A percentile compares a stretch with the other conserved stretches of the same genome.
These are phyloP conservation scores for Phrynocephalus versicolor DNA, from an alignment of 2,113 vertebrate species.

Conservation along the genomic window DNA sequence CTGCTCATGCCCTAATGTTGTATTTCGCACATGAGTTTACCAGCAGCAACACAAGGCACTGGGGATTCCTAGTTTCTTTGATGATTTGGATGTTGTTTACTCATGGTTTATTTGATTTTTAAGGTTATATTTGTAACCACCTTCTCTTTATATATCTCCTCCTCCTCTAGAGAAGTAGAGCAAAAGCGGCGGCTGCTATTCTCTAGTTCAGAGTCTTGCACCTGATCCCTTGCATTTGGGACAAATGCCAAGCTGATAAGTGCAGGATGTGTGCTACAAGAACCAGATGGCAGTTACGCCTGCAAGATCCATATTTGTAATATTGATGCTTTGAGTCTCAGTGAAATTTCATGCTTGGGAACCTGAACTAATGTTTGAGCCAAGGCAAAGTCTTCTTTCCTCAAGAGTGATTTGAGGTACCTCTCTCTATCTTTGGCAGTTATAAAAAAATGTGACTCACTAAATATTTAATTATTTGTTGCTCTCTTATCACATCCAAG, in stretches of 20 bases:
- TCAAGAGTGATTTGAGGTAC: background rate
- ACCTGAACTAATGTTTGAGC: background rate
- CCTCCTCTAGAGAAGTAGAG: background rate
- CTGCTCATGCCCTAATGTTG: background rate
- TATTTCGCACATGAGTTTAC: constrained; percentile 44
- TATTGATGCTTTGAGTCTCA: background rate
- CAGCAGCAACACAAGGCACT: constrained; percentile 29
- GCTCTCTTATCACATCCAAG: no score
- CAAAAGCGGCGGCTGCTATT: background rate
- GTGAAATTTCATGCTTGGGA: background rate
- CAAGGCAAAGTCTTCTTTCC: background rate
- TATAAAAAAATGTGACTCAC: no score
- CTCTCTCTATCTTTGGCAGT: no score
- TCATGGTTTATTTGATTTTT: background rate
- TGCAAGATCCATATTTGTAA: background rate
- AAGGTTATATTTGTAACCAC: background rate
- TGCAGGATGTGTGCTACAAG: background rate
- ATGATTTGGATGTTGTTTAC: background rate
- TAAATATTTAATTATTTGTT: no score
- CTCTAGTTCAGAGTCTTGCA: background rate
- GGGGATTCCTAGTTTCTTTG: constrained; percentile 19
- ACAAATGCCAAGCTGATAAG: background rate
- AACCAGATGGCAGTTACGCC: background rate
- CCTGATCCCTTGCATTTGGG: background rate
- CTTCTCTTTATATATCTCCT: constrained; percentile 13